Conservation (phyloP, 2,888 invertebrate species). For the Drosophila sordidula region DNA sequence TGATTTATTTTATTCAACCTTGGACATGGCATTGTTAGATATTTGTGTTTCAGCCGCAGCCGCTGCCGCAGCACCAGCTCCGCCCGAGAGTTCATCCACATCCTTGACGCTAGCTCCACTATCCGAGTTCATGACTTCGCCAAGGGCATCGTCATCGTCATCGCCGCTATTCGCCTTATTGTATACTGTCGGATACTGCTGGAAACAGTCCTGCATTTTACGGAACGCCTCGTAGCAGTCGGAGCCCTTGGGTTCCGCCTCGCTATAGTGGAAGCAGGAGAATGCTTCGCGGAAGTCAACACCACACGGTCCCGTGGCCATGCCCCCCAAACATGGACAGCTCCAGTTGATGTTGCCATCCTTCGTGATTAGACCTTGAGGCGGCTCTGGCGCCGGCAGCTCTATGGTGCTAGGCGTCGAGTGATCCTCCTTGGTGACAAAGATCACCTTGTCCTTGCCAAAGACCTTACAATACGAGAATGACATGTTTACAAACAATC, state of each 20-base stretch:
- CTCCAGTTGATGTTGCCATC: conserved; percentile 98
- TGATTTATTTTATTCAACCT: conserved; percentile 35
- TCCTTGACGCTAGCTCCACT: conserved; percentile 54
- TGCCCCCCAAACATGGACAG: conserved; percentile 98
- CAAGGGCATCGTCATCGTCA: conserved; percentile 85
- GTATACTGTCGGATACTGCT: conserved; percentile 93
- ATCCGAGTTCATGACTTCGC: conserved; percentile 72
- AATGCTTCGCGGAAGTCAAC: conserved; percentile 97
- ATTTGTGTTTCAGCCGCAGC: conserved; percentile 15
- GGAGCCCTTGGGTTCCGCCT: conserved; percentile 95
- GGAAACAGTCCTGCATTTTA: conserved; percentile 96
- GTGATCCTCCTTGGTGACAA: conserved; percentile 93
- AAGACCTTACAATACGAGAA: conserved; percentile 84
- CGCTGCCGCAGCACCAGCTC: conserved; percentile 39
- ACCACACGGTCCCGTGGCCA: conserved; percentile 98
- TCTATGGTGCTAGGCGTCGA: conserved; percentile 89
- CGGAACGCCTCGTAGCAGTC: conserved; percentile 96
- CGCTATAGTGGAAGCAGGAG: conserved; percentile 96
- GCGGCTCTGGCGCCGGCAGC: conserved; percentile 90
- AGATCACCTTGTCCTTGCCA: conserved; percentile 93
- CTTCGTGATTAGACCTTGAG: conserved; percentile 92
- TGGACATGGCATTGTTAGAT: conserved; percentile 36
- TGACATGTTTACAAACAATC: conserved; percentile 55
- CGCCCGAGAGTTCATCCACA: conserved; percentile 52
- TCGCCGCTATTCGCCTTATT: conserved; percentile 89